Evolutionary conservation across 1,140 invertebrate genomes (phyloP).

Genomic region (Penaeus indicus): DNA sequence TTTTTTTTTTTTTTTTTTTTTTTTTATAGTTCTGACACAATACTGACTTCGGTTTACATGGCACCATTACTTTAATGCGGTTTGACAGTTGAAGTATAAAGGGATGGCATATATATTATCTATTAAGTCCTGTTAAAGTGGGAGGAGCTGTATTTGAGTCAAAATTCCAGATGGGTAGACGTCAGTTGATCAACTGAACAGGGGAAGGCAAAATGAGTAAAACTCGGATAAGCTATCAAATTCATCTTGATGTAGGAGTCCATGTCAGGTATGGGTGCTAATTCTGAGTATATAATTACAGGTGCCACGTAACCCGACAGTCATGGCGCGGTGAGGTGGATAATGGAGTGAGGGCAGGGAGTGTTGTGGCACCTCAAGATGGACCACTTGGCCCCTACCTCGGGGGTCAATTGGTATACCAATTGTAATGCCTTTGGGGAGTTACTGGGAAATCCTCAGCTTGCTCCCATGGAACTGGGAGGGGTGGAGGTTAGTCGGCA

Average conservation of each 20-base stretch:
- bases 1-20: no score
- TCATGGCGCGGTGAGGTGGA: slow-evolving; percentile 56
- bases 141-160: no score
- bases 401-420: slow-evolving; percentile 55
- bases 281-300: slow-evolving; percentile 63
- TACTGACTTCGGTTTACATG: slow-evolving; percentile 35
- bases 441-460: slow-evolving; percentile 46
- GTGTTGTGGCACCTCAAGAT: slow-evolving; percentile 49
- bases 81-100: neutral
- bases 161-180: no score
- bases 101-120: no score
- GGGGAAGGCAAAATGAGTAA: no score
- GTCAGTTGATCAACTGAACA: no score
- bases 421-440: slow-evolving; percentile 60
- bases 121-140: no score
- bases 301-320: slow-evolving; percentile 59
- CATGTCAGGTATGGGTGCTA: slow-evolving; percentile 56
- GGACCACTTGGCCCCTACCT: slow-evolving; percentile 54
- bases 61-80: slow-evolving; percentile 5
- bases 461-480: slow-evolving; percentile 29
- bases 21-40: neutral
- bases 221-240: no score
- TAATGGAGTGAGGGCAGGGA: slow-evolving; percentile 52
- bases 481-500: slow-evolving; percentile 39
- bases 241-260: neutral